Percentiles rank a stretch among this genome's conserved stretches.
Evolutionary conservation across 2,797 vertebrate species (phyloP).

Genomic region (Lithobates pipiens): DNA sequence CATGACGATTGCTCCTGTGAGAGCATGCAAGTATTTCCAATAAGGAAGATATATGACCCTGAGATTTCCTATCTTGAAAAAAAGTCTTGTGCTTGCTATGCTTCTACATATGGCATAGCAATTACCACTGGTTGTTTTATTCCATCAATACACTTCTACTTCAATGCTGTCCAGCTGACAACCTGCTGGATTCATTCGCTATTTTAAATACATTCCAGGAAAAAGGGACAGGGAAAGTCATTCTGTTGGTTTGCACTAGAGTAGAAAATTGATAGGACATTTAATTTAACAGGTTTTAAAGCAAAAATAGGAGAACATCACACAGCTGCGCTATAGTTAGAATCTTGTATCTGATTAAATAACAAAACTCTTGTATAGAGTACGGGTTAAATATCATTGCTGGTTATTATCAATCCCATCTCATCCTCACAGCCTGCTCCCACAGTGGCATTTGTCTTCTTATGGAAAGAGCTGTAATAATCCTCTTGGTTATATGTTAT

Average conservation of each 20-base stretch:
- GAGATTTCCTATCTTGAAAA: conserved; percentile 12
- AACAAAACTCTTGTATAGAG: too few relatives aligned
- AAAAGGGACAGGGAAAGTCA: background rate
- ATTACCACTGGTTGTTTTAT: conserved; percentile 1
- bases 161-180: conserved; percentile 12
- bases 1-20: background rate
- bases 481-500: too few relatives aligned
- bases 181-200: background rate
- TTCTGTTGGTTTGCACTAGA: background rate
- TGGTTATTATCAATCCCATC: too few relatives aligned
- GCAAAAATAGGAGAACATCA: too few relatives aligned
- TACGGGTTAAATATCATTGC: too few relatives aligned
- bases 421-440: too few relatives aligned
- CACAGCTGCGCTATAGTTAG: too few relatives aligned
- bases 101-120: background rate
- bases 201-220: background rate
- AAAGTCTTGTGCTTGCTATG: background rate
- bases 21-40: conserved; percentile 2
- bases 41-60: conserved; percentile 11
- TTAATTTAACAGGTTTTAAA: too few relatives aligned
- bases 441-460: too few relatives aligned
- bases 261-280: too few relatives aligned
- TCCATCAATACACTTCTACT: conserved; percentile 9
- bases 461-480: too few relatives aligned
- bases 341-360: too few relatives aligned